phyloP scores from a whole-genome alignment of 2,113 vertebrate species.

The Melanerpes aurifrons region DNA sequence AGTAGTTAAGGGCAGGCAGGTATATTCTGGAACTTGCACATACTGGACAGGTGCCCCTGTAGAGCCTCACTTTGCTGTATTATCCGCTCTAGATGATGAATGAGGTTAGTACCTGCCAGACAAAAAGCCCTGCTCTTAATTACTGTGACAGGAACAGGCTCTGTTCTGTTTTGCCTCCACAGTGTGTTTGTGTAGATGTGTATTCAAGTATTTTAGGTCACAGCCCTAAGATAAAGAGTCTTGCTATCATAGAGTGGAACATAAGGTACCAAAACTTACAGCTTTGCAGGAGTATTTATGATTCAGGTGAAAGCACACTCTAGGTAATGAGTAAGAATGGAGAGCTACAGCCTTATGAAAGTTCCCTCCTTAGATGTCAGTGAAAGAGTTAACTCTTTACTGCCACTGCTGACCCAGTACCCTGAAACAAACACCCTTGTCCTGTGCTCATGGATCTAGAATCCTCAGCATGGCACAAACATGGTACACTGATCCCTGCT shows the following conservation, averaged over 20 bases:
- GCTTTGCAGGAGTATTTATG: background rate
- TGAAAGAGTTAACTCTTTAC: too few species aligned
- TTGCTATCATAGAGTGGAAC: background rate
- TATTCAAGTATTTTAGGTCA: background rate
- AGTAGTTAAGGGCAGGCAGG: background rate
- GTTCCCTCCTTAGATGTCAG: background rate
- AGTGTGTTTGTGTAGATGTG: background rate
- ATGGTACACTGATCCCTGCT: accelerated
- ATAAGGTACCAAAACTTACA: background rate
- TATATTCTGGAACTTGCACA: background rate
- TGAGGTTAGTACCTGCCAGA: background rate
- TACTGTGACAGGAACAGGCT: background rate
- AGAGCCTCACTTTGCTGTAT: accelerated
- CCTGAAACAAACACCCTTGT: background rate
- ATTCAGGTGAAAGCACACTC: accelerated
- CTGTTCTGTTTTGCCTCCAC: background rate
- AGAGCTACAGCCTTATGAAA: background rate
- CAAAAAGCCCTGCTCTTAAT: background rate
- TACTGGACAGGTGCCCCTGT: background rate
- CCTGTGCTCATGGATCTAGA: background rate
- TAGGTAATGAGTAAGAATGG: accelerated
- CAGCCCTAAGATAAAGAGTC: too few species aligned
- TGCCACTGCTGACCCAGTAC: background rate
- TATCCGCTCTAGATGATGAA: background rate
- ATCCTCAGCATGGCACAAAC: accelerated